A percentile compares a stretch with the other conserved stretches of the same genome.
These are phyloP conservation scores for Hylyphantes graminicola DNA, from an alignment of 1,140 invertebrate genomes.

Conservation along the genomic window DNA sequence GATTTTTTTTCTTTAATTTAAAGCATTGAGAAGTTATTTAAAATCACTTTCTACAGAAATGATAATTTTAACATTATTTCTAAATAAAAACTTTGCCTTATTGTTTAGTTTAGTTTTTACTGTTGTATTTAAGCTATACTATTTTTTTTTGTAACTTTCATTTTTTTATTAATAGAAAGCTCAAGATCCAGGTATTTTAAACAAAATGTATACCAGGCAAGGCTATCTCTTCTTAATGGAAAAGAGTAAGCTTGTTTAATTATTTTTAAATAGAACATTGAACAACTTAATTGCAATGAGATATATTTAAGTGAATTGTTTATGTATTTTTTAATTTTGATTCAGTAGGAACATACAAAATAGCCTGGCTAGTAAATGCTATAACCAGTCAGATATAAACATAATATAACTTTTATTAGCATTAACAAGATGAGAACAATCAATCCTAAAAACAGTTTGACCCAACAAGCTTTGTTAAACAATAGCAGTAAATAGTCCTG, in stretches of 20 bases:
- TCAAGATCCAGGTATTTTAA: conserved; percentile 73
- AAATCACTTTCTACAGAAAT: no score
- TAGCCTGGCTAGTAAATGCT: no score
- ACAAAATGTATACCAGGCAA: conserved; percentile 77
- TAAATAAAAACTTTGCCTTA: no score
- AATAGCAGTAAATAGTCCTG: no score
- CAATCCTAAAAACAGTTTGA: no score
- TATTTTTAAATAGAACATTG: not conserved
- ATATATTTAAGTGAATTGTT: not conserved
- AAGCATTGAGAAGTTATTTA: no score
- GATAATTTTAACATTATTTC: no score
- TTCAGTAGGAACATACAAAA: not conserved
- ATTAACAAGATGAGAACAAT: no score
- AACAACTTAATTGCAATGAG: not conserved
- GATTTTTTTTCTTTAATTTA: no score
- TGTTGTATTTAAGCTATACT: conserved; percentile 2
- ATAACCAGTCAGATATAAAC: no score
- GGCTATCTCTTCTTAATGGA: conserved; percentile 96
- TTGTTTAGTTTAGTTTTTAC: not conserved
- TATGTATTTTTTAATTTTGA: not conserved
- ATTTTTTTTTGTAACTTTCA: conserved; percentile 17
- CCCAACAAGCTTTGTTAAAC: no score
- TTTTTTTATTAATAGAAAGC: conserved; percentile 65
- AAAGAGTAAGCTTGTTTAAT: conserved; percentile 80
- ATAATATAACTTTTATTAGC: no score